Evolutionary conservation across 92 coral and sea anemone genomes (phyloP).

Genomic region (Heteractis magnifica): DNA sequence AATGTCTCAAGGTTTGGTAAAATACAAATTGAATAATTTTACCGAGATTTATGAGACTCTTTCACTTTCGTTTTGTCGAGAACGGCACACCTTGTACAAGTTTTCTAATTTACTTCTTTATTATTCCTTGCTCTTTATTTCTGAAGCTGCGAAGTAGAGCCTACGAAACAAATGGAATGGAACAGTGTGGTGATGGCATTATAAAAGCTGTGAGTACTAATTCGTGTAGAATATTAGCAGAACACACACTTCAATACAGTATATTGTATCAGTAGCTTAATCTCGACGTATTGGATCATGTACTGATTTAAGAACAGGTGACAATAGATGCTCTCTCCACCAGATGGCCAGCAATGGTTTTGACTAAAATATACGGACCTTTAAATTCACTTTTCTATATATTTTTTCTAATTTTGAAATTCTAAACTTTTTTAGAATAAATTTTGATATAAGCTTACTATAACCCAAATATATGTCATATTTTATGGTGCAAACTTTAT

Average conservation of each 20-base stretch:
- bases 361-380: background rate
- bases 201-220: conserved; percentile 70
- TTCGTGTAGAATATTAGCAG: too few species aligned
- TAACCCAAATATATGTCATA: too few species aligned
- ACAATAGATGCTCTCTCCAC: background rate
- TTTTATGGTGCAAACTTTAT: too few species aligned
- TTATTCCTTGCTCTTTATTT: background rate
- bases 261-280: too few species aligned
- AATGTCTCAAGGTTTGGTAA: background rate
- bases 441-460: too few species aligned
- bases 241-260: too few species aligned
- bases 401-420: too few species aligned
- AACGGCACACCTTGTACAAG: background rate
- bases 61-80: background rate
- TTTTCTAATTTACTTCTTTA: background rate
- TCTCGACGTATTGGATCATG: too few species aligned
- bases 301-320: background rate
- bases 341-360: background rate
- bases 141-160: conserved; percentile 47
- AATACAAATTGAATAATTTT: background rate
- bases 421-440: too few species aligned
- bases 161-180: conserved; percentile 76
- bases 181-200: conserved; percentile 78
- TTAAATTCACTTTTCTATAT: too few species aligned
- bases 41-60: background rate